Conservation (phyloP, 2,113 vertebrate genomes). For the Eudorcas thomsonii region DNA sequence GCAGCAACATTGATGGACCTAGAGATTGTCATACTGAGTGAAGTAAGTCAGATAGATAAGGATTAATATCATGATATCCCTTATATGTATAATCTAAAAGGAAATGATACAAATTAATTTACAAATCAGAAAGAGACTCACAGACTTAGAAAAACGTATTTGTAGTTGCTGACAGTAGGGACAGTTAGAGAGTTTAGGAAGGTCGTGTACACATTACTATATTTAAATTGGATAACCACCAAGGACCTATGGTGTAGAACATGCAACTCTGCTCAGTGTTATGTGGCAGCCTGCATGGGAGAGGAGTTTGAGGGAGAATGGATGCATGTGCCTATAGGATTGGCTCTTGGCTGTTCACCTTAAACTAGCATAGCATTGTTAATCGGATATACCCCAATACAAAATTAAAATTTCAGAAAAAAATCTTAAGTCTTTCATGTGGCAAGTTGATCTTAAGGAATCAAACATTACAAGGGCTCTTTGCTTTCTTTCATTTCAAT, state of each 20-base stretch:
- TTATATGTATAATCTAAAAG: background rate
- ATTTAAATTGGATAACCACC: background rate
- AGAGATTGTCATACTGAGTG: background rate
- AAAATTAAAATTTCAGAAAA: background rate
- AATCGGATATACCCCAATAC: background rate
- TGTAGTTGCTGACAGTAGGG: background rate
- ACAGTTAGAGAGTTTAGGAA: background rate
- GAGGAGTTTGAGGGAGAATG: background rate
- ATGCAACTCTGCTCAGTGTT: background rate
- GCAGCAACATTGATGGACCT: background rate
- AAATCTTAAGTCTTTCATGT: background rate
- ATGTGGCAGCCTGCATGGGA: background rate
- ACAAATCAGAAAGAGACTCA: background rate
- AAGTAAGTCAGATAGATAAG: background rate
- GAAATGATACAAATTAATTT: background rate
- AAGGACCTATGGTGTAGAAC: background rate
- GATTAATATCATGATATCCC: background rate
- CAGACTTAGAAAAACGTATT: background rate
- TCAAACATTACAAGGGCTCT: background rate
- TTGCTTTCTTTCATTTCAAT: background rate
- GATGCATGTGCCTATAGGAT: background rate
- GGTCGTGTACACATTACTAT: background rate
- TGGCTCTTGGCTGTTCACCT: background rate
- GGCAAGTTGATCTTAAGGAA: background rate
- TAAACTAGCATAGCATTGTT: background rate